Conservation (phyloP, 2,888 invertebrate genomes). For the Scaptomyza caliginosa region DNA sequence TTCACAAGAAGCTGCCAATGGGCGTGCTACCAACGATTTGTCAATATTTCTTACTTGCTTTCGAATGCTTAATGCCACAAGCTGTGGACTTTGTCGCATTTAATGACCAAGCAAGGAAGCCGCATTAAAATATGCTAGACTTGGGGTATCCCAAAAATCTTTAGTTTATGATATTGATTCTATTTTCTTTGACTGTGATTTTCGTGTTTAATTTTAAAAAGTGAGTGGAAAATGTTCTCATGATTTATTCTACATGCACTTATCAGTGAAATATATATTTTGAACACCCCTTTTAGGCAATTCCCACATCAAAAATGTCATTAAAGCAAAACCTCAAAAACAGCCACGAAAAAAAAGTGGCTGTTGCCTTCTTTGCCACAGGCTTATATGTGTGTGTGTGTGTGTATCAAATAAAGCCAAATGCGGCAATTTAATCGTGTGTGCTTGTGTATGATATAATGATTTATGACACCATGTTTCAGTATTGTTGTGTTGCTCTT, state of each 20-base stretch:
- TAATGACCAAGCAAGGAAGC: slow-evolving; percentile 15
- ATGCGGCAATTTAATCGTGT: slow-evolving; percentile 61
- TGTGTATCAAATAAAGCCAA: slow-evolving; percentile 63
- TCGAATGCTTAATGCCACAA: slow-evolving; percentile 9
- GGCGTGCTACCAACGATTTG: slow-evolving; percentile 55
- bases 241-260: background rate
- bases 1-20: slow-evolving; percentile 56
- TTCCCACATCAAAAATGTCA: slow-evolving; percentile 18
- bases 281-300: slow-evolving; percentile 16
- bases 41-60: slow-evolving; percentile 38
- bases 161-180: no score
- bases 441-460: slow-evolving; percentile 71
- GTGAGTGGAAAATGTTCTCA: no score
- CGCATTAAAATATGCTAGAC: background rate
- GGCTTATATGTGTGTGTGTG: slow-evolving; percentile 22
- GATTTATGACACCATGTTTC: slow-evolving; percentile 59
- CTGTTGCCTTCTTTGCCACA: slow-evolving; percentile 35
- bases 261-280: background rate
- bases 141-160: background rate
- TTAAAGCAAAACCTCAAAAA: slow-evolving; percentile 24
- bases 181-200: no score
- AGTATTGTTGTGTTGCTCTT: slow-evolving; percentile 32
- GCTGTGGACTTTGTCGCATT: slow-evolving; percentile 21
- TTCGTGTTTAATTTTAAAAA: no score
- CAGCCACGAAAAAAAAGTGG: slow-evolving; percentile 8